Evolutionary conservation across 1,140 invertebrate species (phyloP).

Genomic region (Papilio machaon): DNA sequence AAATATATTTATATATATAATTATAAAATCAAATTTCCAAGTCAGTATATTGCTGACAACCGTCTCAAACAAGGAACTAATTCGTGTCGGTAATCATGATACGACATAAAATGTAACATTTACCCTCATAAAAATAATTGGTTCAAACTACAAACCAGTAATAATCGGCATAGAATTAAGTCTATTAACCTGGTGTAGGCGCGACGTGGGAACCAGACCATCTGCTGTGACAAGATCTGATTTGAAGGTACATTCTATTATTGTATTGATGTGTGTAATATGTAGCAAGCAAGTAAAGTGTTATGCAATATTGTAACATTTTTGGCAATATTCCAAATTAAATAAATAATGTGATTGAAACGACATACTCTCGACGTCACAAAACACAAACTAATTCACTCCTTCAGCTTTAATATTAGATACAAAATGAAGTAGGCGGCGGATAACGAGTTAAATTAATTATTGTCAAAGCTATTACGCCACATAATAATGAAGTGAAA

Average conservation of each 20-base stretch:
- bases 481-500: slow-evolving; percentile 16
- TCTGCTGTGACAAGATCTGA: slow-evolving; percentile 8
- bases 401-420: not conserved
- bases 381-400: not conserved
- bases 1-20: no score
- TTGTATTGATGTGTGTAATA: not conserved
- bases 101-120: slow-evolving; percentile 15
- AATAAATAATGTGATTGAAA: no score
- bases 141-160: slow-evolving; percentile 27
- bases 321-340: no score
- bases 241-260: slow-evolving; percentile 15
- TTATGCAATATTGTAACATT: no score
- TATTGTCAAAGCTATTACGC: slow-evolving; percentile 13
- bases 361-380: no score
- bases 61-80: slow-evolving; percentile 25
- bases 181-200: slow-evolving; percentile 24
- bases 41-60: not conserved
- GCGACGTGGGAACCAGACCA: not conserved
- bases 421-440: not conserved
- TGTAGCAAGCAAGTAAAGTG: not conserved
- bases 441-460: not conserved
- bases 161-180: slow-evolving; percentile 20
- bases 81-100: slow-evolving; percentile 22
- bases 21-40: not conserved
- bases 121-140: slow-evolving; percentile 34